phyloP scores from a whole-genome alignment of 2,888 invertebrate genomes.

The Drosophila koepferae region DNA sequence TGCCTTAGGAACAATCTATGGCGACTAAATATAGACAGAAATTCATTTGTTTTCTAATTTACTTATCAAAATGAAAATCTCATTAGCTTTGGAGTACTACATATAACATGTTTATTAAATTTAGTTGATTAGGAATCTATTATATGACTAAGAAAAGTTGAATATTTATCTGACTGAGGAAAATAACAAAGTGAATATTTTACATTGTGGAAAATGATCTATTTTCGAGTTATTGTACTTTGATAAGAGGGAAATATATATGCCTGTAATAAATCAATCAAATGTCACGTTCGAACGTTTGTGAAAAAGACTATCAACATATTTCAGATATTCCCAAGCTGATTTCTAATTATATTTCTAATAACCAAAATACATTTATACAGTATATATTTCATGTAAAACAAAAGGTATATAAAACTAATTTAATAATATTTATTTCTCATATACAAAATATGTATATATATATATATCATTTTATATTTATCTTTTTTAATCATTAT shows the following conservation, averaged over 20 bases:
- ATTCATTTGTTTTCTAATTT: neutral
- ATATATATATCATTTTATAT: no score
- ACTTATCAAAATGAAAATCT: slow-evolving; percentile 2
- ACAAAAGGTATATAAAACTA: no score
- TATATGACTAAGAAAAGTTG: neutral
- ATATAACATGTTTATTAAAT: slow-evolving; percentile 1
- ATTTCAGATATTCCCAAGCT: neutral
- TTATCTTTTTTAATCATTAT: no score
- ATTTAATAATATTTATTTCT: no score
- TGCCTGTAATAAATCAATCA: no score
- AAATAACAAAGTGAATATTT: neutral
- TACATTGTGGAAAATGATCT: no score
- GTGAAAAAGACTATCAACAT: neutral
- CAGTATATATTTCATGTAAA: no score
- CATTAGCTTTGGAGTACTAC: neutral
- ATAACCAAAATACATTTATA: no score
- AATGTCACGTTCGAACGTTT: slow-evolving; percentile 3
- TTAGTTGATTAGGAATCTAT: neutral
- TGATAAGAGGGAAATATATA: neutral
- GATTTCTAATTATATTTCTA: neutral
- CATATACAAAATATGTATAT: no score
- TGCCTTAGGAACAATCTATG: slow-evolving; percentile 10
- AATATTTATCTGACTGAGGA: neutral
- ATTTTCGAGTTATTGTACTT: neutral
- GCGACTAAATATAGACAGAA: neutral